Evolutionary conservation across 2,113 vertebrate genomes (phyloP), one percentile per base, ranked within the genome.

Genomic region (Solea senegalensis): DNA sequence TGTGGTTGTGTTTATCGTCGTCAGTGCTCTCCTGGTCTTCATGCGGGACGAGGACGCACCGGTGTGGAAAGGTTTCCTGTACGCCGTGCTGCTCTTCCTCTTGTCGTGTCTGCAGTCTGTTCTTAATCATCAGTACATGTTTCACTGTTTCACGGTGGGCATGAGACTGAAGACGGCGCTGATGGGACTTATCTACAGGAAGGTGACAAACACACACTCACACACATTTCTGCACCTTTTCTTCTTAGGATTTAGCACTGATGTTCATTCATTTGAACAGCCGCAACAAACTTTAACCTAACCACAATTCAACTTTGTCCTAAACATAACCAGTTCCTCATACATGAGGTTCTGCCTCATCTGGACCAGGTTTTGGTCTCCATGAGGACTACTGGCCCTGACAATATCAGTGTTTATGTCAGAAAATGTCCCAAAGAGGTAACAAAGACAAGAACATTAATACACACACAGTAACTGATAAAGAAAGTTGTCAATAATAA

Each of bases 61-160:
- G 0, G 46, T 75, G 69, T 97, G 95, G 96, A 93, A 94, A 10
- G 96, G 96, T 13, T 93, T 94, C 64, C 79, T 95, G 68, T 95
- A 90, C 1, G 94, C 95, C 0, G 62, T 72, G 4, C 56, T 92
- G 59, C 82, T 97, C 83, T 95, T 96, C 85, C 69, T 95, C 16
- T 69, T 95, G 1, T 94, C 94, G 56, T 94, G 93, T 52, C 89
- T 96, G 11, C 96, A 96, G 90, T 95, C 94, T 0, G 71, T 97
- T 1, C 94, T 95, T 14, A 93, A 95, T 55, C 96, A 97, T 12
- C 94, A 92, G 26, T 92, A 92, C 39, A 94, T 96, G 95, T 96
- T 95, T 57, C 76, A 86, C 65, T 91, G 94, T 81, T 94, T 95
- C 78, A 82, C 95, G 0, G 88, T 96, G 15, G 95, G 96, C 7